Conservation (phyloP, 2,888 invertebrate species). For the Cosmopolites sordidus region DNA sequence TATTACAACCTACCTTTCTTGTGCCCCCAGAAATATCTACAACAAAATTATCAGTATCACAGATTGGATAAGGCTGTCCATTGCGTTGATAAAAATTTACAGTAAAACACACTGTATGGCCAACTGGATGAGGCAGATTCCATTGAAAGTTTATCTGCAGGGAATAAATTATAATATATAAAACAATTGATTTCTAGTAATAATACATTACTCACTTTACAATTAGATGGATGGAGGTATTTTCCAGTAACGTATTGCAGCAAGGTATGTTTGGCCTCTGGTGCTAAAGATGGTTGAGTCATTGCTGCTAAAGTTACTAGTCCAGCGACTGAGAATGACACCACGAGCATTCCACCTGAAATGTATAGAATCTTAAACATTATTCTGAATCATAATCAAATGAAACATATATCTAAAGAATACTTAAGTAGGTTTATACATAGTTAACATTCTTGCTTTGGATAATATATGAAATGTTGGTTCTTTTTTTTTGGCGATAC, state of each 20-base stretch:
- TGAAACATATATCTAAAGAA: too few species aligned
- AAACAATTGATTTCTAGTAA: too few species aligned
- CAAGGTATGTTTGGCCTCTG: slow-evolving; percentile 85
- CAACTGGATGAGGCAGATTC: slow-evolving; percentile 85
- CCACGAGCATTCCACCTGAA: slow-evolving; percentile 81
- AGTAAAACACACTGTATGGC: slow-evolving; percentile 87
- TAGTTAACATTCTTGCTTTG: too few species aligned
- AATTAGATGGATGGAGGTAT: slow-evolving; percentile 83
- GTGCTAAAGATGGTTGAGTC: slow-evolving; percentile 84
- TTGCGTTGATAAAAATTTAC: slow-evolving; percentile 89
- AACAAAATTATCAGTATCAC: slow-evolving; percentile 85
- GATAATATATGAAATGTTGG: too few species aligned
- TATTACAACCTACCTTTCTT: slow-evolving; percentile 61
- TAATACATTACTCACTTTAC: slow-evolving; percentile 51
- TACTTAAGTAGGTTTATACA: too few species aligned
- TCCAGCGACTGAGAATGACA: slow-evolving; percentile 84
- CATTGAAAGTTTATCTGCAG: slow-evolving; percentile 77
- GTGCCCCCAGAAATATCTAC: slow-evolving; percentile 85
- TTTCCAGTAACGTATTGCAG: slow-evolving; percentile 90
- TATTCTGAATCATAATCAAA: too few species aligned
- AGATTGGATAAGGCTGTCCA: slow-evolving; percentile 90
- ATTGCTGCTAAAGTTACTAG: slow-evolving; percentile 85
- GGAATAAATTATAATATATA: background rate
- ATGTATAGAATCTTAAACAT: slow-evolving; percentile 6
- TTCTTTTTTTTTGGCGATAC: too few species aligned